Evolutionary conservation across 2,888 invertebrate genomes (phyloP).

Genomic region (Callyntrura guangdongensis): DNA sequence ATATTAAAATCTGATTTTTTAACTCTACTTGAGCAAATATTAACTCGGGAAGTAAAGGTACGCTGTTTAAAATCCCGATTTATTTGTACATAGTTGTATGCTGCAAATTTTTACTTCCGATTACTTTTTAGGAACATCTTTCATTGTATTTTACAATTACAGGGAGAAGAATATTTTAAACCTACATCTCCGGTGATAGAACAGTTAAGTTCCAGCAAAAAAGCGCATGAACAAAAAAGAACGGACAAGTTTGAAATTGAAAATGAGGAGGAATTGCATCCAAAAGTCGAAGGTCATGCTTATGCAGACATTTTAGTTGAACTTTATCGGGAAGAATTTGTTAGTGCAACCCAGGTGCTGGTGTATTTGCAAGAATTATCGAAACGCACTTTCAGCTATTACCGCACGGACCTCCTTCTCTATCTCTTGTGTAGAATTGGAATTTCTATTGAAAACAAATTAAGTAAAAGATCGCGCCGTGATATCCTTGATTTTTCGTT

Average conservation of each 20-base stretch:
- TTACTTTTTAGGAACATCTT: too few relatives aligned
- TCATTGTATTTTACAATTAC: too few relatives aligned
- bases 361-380: conserved; percentile 49
- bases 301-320: conserved; percentile 54
- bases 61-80: too few relatives aligned
- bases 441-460: conserved; percentile 16
- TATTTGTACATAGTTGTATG: too few relatives aligned
- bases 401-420: conserved; percentile 54
- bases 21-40: conserved; percentile 2
- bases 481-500: neutral
- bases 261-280: neutral
- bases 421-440: conserved; percentile 51
- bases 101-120: too few relatives aligned
- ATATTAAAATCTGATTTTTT: conserved; percentile 44
- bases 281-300: neutral
- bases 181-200: neutral
- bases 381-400: conserved; percentile 24
- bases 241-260: neutral
- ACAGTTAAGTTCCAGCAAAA: neutral
- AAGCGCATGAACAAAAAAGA: neutral
- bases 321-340: conserved; percentile 29
- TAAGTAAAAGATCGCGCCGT: neutral
- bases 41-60: conserved; percentile 35
- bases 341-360: conserved; percentile 43
- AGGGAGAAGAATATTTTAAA: neutral